A percentile compares a stretch with the other conserved stretches of the same genome.
Evolutionary conservation across 2,113 vertebrate genomes (phyloP).

Genomic region (Helogale parvula): DNA sequence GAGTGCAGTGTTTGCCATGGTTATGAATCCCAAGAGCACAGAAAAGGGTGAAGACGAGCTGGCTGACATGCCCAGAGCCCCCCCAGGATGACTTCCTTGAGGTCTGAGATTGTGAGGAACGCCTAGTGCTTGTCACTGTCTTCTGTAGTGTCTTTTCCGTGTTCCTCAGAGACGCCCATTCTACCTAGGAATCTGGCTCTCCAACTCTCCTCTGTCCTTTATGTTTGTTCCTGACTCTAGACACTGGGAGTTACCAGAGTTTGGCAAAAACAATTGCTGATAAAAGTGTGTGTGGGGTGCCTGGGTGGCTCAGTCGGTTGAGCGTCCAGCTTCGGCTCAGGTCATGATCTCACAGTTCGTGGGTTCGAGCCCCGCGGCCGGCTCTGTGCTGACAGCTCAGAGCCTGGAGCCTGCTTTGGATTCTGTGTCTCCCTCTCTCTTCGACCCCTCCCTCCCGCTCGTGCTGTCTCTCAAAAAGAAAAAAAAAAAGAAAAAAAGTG

Average conservation of each 20-base stretch:
- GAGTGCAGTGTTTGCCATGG: background rate
- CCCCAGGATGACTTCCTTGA: background rate
- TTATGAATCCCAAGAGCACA: background rate
- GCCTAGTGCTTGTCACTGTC: background rate
- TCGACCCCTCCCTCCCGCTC: too few relatives aligned
- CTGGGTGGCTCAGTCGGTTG: too few relatives aligned
- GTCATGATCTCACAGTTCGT: too few relatives aligned
- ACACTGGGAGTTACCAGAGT: background rate
- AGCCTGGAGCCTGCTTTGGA: too few relatives aligned
- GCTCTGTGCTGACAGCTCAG: too few relatives aligned
- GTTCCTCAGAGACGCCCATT: accelerated
- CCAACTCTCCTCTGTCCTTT: background rate
- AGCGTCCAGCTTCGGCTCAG: too few relatives aligned
- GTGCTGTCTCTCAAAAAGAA: too few relatives aligned
- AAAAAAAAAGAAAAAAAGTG: background rate
- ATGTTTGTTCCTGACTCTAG: background rate
- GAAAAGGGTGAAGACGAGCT: too few relatives aligned
- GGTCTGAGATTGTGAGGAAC: background rate
- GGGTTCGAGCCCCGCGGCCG: too few relatives aligned
- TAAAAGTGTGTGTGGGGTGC: background rate
- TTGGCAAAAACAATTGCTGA: background rate
- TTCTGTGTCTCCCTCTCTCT: too few relatives aligned
- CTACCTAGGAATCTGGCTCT: accelerated
- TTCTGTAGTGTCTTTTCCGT: background rate
- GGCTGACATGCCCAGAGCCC: accelerated